Evolutionary conservation across 2,888 invertebrate genomes (phyloP).

Genomic region (Drosophila prostipennis): DNA sequence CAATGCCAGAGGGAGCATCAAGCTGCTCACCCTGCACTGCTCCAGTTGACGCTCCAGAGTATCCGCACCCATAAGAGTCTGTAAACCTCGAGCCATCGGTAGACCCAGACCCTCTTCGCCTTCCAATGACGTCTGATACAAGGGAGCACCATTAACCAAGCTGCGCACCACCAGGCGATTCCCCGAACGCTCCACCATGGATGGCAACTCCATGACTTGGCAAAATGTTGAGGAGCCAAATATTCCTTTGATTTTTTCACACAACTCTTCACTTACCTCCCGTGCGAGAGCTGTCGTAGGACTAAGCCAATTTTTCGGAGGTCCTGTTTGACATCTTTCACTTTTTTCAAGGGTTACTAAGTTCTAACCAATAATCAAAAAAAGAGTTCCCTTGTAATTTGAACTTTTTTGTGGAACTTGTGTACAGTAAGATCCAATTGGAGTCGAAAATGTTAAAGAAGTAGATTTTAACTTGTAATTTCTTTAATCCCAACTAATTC

Average conservation of each 20-base stretch:
- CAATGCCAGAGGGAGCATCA: not conserved
- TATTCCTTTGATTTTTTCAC: constrained; percentile 1
- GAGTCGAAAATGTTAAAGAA: no score
- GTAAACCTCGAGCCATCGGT: not conserved
- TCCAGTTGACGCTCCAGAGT: constrained; percentile 56
- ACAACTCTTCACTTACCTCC: not conserved
- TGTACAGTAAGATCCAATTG: no score
- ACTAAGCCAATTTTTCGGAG: constrained; percentile 4
- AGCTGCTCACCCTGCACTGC: constrained; percentile 6
- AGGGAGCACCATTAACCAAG: constrained; percentile 85
- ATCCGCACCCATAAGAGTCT: not conserved
- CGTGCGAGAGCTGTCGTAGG: not conserved
- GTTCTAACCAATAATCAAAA: not conserved
- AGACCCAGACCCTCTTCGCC: constrained; percentile 18
- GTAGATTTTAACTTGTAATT: no score
- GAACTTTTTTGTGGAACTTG: no score
- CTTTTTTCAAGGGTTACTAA: constrained; percentile 4
- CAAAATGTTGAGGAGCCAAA: not conserved
- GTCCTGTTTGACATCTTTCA: not conserved
- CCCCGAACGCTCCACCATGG: constrained; percentile 88
- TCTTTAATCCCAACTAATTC: no score
- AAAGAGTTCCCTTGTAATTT: no score
- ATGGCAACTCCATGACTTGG: constrained; percentile 85
- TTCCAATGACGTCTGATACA: constrained; percentile 82
- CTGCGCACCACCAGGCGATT: constrained; percentile 87